These are phyloP conservation scores for Bothrops jararaca DNA, from an alignment of 2,113 vertebrate genomes.

Conservation along the genomic window DNA sequence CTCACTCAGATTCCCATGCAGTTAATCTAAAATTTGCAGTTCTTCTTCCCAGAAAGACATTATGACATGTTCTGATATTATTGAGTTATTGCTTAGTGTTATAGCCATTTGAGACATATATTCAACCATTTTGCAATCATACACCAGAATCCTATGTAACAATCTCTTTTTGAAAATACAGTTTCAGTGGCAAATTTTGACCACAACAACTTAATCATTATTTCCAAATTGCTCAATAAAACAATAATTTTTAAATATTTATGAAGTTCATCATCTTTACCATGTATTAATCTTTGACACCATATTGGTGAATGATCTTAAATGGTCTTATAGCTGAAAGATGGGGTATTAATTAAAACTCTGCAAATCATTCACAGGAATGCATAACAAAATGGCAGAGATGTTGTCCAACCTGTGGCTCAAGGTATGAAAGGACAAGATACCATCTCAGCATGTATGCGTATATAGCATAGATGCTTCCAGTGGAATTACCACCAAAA, in stretches of 20 bases:
- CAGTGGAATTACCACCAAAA: not conserved
- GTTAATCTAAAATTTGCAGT: not conserved
- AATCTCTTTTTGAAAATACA: not conserved
- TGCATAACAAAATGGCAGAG: not conserved
- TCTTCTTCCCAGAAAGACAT: not conserved
- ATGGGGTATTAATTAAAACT: not conserved
- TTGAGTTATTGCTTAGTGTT: not conserved
- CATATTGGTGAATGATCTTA: not conserved
- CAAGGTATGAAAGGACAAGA: not conserved
- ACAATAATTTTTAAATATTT: not conserved
- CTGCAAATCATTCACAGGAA: not conserved
- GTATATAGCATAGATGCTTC: not conserved
- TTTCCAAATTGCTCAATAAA: not conserved
- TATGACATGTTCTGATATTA: not conserved
- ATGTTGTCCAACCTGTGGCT: not conserved
- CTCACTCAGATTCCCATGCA: not conserved
- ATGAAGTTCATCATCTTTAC: no score
- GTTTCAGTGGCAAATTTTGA: not conserved
- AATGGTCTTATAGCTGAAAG: not conserved
- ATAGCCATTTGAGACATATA: not conserved
- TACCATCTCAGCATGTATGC: not conserved
- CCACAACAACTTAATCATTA: not conserved
- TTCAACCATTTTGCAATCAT: not conserved
- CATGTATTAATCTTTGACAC: not conserved
- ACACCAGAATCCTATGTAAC: not conserved